These are phyloP conservation scores for Melanargia galathea DNA, from an alignment of 2,888 invertebrate species.

Conservation along the genomic window DNA sequence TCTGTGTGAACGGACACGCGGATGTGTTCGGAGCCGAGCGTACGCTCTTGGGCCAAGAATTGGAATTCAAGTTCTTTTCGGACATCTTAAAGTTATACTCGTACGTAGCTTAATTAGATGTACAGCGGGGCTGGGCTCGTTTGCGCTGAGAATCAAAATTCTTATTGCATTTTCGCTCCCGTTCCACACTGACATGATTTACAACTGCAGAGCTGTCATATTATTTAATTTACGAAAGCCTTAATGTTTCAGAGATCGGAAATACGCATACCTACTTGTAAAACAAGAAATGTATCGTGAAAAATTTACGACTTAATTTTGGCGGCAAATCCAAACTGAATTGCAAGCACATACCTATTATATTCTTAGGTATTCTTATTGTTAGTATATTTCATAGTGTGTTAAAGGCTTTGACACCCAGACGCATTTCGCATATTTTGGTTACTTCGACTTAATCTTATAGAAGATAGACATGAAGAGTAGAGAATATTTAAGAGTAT, in stretches of 20 bases:
- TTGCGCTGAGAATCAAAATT: neutral
- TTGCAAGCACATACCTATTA: neutral
- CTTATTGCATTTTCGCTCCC: neutral
- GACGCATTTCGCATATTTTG: no score
- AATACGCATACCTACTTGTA: neutral
- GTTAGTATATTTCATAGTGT: no score
- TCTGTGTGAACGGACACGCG: no score
- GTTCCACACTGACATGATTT: neutral
- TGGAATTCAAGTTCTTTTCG: no score
- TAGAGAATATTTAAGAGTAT: no score
- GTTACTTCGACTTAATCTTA: no score
- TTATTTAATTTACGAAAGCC: constrained; percentile 5
- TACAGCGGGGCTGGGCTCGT: neutral
- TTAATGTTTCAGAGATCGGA: neutral
- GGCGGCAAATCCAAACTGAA: neutral
- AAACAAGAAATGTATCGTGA: neutral
- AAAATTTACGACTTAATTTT: neutral
- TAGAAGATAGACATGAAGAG: no score
- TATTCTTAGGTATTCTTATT: no score
- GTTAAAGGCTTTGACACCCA: no score
- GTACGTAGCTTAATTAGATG: neutral
- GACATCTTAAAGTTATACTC: neutral
- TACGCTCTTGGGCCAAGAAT: no score
- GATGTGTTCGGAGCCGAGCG: no score
- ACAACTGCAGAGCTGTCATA: neutral